Conservation (phyloP, 2,888 invertebrate species). For the Flexamia atlantica region DNA sequence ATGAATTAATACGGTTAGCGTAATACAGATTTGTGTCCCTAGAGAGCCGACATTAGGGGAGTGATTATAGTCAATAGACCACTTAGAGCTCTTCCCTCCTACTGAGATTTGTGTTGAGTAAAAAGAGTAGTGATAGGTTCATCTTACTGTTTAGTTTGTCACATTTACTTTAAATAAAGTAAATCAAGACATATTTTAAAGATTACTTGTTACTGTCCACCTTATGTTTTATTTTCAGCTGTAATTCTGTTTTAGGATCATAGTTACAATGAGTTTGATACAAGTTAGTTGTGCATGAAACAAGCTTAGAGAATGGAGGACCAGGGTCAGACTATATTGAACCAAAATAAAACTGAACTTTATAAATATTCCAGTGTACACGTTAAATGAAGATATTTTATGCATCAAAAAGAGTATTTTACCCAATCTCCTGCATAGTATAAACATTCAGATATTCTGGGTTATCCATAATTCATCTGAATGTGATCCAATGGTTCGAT, state of each 20-base stretch:
- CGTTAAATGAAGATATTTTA: neutral
- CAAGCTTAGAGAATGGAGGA: too few species aligned
- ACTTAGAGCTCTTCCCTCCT: neutral
- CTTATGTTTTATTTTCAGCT: too few species aligned
- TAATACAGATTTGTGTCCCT: conserved; percentile 2
- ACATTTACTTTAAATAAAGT: too few species aligned
- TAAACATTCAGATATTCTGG: conserved; percentile 8
- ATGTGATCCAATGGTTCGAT: neutral
- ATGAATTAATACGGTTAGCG: neutral
- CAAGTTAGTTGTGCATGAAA: too few species aligned
- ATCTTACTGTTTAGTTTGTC: too few species aligned
- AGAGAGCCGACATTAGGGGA: neutral
- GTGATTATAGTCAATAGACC: conserved; percentile 19
- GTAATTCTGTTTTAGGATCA: too few species aligned
- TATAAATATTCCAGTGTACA: neutral
- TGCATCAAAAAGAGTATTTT: conserved; percentile 15
- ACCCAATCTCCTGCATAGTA: conserved; percentile 19
- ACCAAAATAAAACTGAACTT: neutral
- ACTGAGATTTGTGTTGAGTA: neutral
- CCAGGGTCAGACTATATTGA: too few species aligned
- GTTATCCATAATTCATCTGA: neutral
- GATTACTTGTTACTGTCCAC: too few species aligned
- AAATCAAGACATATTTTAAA: too few species aligned
- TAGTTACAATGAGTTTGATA: too few species aligned
- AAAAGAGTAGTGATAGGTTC: neutral